phyloP scores from a whole-genome alignment of 2,888 invertebrate species.

The Drosophila vallismaia region DNA sequence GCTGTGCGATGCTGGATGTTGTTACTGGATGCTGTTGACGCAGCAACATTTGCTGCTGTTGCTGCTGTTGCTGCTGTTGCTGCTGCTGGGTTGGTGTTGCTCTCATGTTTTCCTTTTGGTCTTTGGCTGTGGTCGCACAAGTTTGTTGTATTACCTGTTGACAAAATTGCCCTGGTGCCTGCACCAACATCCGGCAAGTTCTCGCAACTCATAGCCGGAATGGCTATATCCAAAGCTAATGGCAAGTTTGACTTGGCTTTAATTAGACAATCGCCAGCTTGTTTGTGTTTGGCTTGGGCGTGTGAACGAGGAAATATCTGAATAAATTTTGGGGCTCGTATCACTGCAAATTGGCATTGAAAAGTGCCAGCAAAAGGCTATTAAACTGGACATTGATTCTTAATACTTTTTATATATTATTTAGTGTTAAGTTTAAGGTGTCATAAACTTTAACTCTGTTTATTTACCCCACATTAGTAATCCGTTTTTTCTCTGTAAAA shows the following conservation, averaged over 20 bases:
- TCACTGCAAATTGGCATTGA: conserved; percentile 19
- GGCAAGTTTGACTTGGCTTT: conserved; percentile 57
- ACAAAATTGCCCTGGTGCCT: conserved; percentile 53
- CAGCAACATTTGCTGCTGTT: conserved; percentile 15
- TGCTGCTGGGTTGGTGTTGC: conserved; percentile 17
- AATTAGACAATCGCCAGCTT: conserved; percentile 53
- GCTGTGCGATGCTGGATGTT: conserved; percentile 7
- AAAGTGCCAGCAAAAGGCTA: neutral
- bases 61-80: conserved; percentile 18
- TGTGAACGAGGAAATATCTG: conserved; percentile 39
- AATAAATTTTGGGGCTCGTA: conserved; percentile 26
- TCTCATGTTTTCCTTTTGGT: conserved; percentile 28
- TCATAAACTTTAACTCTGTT: no score
- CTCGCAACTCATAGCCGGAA: conserved; percentile 26
- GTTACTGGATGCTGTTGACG: conserved; percentile 33
- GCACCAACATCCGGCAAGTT: conserved; percentile 67
- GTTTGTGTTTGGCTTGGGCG: conserved; percentile 22
- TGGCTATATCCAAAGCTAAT: conserved; percentile 52
- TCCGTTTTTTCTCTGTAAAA: neutral
- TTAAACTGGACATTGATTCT: neutral
- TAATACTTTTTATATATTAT: neutral
- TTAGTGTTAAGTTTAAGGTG: no score
- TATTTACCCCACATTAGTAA: neutral
- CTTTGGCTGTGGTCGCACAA: conserved; percentile 54
- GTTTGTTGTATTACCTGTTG: conserved; percentile 74